Percentiles rank a stretch among this genome's conserved stretches.
These are phyloP conservation scores for Drosophila equinoxialis DNA, from an alignment of 1,140 invertebrate genomes.

Conservation along the genomic window DNA sequence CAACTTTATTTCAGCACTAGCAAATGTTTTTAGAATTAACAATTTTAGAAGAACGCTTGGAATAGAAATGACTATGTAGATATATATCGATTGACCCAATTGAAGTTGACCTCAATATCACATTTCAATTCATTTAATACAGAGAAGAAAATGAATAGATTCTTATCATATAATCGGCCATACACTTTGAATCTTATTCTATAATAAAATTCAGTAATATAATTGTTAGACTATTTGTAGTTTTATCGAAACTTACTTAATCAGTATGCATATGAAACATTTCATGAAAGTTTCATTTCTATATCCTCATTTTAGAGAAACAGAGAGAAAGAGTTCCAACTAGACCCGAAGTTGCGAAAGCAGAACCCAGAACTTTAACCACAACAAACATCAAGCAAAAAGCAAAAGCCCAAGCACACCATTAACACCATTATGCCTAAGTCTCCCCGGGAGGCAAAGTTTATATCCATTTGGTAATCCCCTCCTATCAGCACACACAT, in stretches of 20 bases:
- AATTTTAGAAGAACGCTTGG: no score
- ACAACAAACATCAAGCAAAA: slow-evolving; percentile 7
- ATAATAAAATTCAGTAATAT: no score
- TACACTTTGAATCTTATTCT: no score
- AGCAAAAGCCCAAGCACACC: slow-evolving; percentile 5
- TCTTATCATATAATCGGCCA: no score
- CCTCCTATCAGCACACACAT: slow-evolving; percentile 36
- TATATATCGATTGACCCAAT: no score
- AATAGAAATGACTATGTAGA: no score
- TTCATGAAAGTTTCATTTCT: background rate
- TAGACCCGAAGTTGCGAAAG: background rate
- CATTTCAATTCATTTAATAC: no score
- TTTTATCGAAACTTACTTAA: no score
- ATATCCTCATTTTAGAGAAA: background rate
- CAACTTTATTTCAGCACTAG: slow-evolving; percentile 24
- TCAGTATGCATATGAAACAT: background rate
- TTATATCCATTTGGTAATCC: slow-evolving; percentile 53
- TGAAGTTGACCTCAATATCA: no score
- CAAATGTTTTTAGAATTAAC: background rate
- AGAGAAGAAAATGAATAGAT: no score
- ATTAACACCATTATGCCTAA: slow-evolving; percentile 21
- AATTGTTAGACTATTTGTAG: no score
- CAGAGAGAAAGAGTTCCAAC: background rate
- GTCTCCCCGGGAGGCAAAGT: slow-evolving; percentile 8
- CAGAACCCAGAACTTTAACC: slow-evolving; percentile 9